Conservation (phyloP, 2,113 vertebrate genomes). For the Spilogale gracilis region DNA sequence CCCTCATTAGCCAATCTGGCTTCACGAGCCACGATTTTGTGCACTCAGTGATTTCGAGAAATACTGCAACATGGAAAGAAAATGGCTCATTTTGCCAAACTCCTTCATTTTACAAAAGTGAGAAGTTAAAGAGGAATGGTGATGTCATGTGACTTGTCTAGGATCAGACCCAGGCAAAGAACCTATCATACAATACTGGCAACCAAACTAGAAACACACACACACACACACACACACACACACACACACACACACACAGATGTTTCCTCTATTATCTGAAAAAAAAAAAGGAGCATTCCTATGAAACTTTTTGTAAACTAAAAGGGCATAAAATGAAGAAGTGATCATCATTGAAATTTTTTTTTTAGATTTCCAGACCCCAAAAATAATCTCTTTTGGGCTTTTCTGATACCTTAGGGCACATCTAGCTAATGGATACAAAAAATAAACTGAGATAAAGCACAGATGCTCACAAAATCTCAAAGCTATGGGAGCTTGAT, state of each 20-base stretch:
- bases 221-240: neutral
- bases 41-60: neutral
- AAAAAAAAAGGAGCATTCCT: neutral
- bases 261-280: neutral
- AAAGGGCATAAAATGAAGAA: neutral
- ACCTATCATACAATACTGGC: neutral
- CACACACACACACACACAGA: neutral
- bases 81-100: neutral
- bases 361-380: neutral
- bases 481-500: neutral
- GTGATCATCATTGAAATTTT: neutral
- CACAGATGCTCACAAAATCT: neutral
- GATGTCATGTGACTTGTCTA: neutral
- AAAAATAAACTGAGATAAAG: neutral
- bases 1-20: neutral
- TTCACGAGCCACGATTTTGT: neutral
- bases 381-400: neutral
- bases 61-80: neutral
- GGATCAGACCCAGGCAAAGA: neutral
- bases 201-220: neutral
- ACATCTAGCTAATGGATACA: neutral
- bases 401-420: neutral
- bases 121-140: neutral
- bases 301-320: neutral
- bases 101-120: neutral